Base-by-base conservation (phyloP, 2,888 invertebrate genomes). In the Melangyna quadrimaculata region DNA sequence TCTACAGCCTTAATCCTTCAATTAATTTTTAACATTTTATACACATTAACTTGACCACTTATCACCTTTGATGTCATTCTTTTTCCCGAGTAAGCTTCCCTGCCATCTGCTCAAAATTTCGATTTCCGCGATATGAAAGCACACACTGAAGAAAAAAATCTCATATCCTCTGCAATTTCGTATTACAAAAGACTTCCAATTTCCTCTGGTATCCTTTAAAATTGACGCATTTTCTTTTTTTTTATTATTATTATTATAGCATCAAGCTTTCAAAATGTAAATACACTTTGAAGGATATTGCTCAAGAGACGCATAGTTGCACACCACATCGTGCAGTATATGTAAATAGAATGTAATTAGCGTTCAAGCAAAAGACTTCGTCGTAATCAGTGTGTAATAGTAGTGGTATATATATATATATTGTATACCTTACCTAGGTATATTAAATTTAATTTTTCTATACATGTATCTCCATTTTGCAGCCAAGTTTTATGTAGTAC, bases 121-220 rank as follows among this genome's bases (percentile, higher is more conserved):
- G 67, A 73, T 78, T 82, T 69, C 72, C 61, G 53, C 7, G 55
- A 67, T 40, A 32, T 22, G 10, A n/a, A 29, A 37, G 37, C 6
- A 37, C 4, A 22, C 12, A 27, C 12, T 14, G 6, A 12, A 29
- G 19, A 71, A 29, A 32, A 65, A 51, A 53, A 45, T n/a, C 27
- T 40, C 45, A 74, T 35, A 43, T 37, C 35, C 67, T 24, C n/a
- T 17, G 22, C 22, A 35, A 45, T 78, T 71, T 61, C 22, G 37
- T 35, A 61, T 59, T 53, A 69, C 40, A 82, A 78, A 82, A 12
- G 45, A 67, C 57, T 57, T 74, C 27, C 78, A 65, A 74, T 78
- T 74, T 65, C 63, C 78, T 61, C 45, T 75, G 37, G 57, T 71
- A 81, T 75, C 81, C 81, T 71, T 78, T 74, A 74, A 73, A 51